Evolutionary conservation across 1,140 invertebrate genomes (phyloP), one percentile per base, ranked within the genome.

Genomic region (Anthonomus grandis): DNA sequence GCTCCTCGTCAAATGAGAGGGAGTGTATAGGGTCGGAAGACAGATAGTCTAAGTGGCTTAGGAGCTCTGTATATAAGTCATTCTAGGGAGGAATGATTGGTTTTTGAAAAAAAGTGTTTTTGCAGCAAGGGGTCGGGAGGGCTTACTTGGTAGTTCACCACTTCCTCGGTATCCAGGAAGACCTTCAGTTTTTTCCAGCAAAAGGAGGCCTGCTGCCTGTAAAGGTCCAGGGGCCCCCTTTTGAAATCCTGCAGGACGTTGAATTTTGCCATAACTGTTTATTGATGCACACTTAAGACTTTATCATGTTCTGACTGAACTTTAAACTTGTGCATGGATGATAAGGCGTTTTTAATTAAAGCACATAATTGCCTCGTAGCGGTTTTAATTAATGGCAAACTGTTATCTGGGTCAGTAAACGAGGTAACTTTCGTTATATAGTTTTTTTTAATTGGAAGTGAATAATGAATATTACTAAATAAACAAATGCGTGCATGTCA

Each of bases 171-270:
- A 36, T 64, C 86, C 25, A 91, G 70, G 51, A 85, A 81, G 21
- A 88, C 59, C 63, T 83, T 85, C 70, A 93, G 77, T 52, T 81
- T 76, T 70, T 89, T 90, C 89, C 89, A 92, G 69, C 89, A 80
- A 66, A 93, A 92, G 5, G 85, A 82, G 2, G 88, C 83, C 48
- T 75, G 78, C 58, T 83, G 84, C 65, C 90, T 80, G 73, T 90
- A 91, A 3, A 68, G 68, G 70, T 88, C 83, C 37, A 92, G 74
- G 2, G 89, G 87, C 36, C 89, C 87, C 25, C 71, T 76, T 52
- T 79, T 79, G 57, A 84, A 75, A 72, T 84, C 78, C 37, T 57
- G 24, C 45, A 71, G 39, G 15, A 65, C 18, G 41, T n/a, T n/a
- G n/a, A n/a, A n/a, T n/a, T 64, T 41, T 4, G 59, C 47, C 67